Conservation (phyloP, 2,888 invertebrate species). For the Lapara coniferarum region DNA sequence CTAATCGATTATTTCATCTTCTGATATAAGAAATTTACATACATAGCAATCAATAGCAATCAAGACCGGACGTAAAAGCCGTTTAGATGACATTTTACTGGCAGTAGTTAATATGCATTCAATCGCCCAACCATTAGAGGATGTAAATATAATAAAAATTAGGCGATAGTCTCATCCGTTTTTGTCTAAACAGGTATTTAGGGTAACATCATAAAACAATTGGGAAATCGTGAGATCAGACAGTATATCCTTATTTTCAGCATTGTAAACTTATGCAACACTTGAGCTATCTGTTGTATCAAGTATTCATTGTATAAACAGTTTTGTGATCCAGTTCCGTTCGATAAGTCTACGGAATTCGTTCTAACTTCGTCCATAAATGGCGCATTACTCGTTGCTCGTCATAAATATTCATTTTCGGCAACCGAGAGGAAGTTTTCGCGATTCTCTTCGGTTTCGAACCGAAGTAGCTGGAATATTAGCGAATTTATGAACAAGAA, state of each 20-base stretch:
- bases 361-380: conserved; percentile 80
- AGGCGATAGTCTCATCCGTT: neutral
- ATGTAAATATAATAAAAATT: neutral
- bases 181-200: too few species aligned
- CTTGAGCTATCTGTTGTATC: neutral
- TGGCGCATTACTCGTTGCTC: conserved; percentile 75
- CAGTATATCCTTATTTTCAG: neutral
- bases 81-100: too few species aligned
- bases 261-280: neutral
- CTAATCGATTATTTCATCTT: too few species aligned
- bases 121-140: too few species aligned
- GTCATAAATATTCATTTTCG: conserved; percentile 82
- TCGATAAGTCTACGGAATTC: conserved; percentile 71
- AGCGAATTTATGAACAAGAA: conserved; percentile 78
- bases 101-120: too few species aligned
- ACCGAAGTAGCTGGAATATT: conserved; percentile 73
- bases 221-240: neutral
- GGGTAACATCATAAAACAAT: neutral
- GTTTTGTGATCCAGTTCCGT: conserved; percentile 57
- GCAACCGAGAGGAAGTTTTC: conserved; percentile 75
- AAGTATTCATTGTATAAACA: conserved; percentile 29
- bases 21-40: too few species aligned
- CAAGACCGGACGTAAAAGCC: too few species aligned
- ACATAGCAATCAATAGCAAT: too few species aligned
- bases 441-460: conserved; percentile 62